phyloP scores from a whole-genome alignment of 2,113 vertebrate genomes.

The Eudyptes chrysolophus region DNA sequence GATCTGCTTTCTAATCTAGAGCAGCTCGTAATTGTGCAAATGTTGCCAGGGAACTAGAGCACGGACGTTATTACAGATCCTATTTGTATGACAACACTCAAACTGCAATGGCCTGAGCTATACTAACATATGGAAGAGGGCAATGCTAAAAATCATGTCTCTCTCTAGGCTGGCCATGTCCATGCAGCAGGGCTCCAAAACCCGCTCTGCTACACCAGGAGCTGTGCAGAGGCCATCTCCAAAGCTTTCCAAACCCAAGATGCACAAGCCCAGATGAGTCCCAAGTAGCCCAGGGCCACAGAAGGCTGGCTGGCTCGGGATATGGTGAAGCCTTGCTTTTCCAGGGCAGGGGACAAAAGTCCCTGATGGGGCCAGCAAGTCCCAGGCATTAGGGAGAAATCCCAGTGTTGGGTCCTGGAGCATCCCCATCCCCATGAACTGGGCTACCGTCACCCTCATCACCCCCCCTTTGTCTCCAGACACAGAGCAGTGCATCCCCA shows the following conservation, averaged over 20 bases:
- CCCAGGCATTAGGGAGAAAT: background rate
- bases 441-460: background rate
- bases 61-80: background rate
- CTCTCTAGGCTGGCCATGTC: background rate
- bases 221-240: background rate
- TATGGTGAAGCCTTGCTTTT: accelerated
- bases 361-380: background rate
- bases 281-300: accelerated
- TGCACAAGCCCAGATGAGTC: background rate
- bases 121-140: accelerated
- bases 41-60: background rate
- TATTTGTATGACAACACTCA: background rate
- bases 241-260: background rate
- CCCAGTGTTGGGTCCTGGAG: background rate
- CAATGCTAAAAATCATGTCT: background rate
- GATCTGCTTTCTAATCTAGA: slow-evolving; percentile 17
- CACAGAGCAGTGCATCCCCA: background rate
- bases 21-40: background rate
- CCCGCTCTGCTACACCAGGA: background rate
- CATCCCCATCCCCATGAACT: background rate
- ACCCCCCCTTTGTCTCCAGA: background rate
- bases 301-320: accelerated
- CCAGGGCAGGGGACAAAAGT: accelerated
- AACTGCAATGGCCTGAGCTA: background rate
- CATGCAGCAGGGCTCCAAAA: background rate